Base-by-base conservation (phyloP, 2,113 vertebrate genomes). In the Oncorhynchus clarkii region DNA sequence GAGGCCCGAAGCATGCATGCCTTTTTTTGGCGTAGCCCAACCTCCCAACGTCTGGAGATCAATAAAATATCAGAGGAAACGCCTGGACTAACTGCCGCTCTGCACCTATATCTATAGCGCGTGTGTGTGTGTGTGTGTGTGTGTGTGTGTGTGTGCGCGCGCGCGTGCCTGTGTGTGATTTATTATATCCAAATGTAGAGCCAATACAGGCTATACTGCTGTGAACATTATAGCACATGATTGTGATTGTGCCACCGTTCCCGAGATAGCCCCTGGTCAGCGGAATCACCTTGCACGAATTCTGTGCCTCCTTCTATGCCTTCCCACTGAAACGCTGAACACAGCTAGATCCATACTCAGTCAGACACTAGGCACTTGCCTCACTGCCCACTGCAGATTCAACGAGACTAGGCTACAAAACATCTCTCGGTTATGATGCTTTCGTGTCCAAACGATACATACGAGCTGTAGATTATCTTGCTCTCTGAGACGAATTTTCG, bases 41-140 rank as follows among this genome's bases (percentile, higher is more conserved):
- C 76, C 72, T 80, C 73, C 73, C 67, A 78, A 48, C 49, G 74
- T 72, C 67, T 51, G 24, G 66, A 27, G 73, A 77, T 78, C 72
- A 71, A 74, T 76, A 76, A 71, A 80, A 77, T 59, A 75, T 75
- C 72, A 64, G 70, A 80, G 74, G 78, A 73, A 81, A 78, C 78
- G 80, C 84, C 78, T 82, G 74, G 78, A 84, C 82, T 71, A 34
- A 14, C 62, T 76, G 78, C 57, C 60, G 70, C 82, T 77, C 80
- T 39, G 78, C 71, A 73, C 48, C 66, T 66, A 70, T 70, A 70
- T 2, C 31, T 67, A 14, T 31, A 29, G 20, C 45, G 45, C 71
- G n/a, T 71, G 34, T 62, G 26, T 51, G 34, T 71, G 70, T 67
- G 13, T 77, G n/a, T 71, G 34, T 62, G 26, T 51, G 34, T 71